These are phyloP conservation scores for Riparia riparia DNA, from an alignment of 2,113 vertebrate genomes.

Conservation along the genomic window DNA sequence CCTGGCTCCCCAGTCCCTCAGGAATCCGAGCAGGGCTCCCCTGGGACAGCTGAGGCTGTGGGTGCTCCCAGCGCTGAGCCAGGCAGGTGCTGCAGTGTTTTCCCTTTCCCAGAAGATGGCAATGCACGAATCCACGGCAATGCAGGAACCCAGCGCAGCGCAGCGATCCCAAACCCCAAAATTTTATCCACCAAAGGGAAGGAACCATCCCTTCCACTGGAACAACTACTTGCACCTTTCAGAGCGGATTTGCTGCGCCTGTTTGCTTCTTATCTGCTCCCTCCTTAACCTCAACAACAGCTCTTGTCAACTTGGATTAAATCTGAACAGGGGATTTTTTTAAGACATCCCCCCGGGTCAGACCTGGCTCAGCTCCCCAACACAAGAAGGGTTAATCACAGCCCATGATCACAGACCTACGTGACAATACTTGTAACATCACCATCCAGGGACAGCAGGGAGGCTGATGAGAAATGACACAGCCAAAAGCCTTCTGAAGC, in stretches of 20 bases:
- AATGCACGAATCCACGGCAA: constrained; percentile 12
- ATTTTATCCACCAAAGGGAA: neutral
- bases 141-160: neutral
- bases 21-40: neutral
- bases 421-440: constrained; percentile 34
- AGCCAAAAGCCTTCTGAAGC: neutral
- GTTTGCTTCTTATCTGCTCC: neutral
- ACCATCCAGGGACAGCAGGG: neutral
- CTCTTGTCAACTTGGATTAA: constrained; percentile 52
- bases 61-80: neutral
- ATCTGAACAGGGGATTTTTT: neutral
- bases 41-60: rapidly evolving
- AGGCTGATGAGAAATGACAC: neutral
- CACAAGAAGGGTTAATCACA: constrained; percentile 27
- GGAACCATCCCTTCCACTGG: neutral
- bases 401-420: neutral
- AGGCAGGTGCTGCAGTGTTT: neutral
- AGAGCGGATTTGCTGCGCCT: neutral
- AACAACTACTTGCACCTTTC: neutral
- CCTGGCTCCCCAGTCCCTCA: neutral
- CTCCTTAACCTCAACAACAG: neutral
- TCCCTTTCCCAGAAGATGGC: constrained; percentile 49
- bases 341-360: neutral
- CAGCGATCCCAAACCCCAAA: neutral
- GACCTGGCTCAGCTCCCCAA: constrained; percentile 14